phyloP scores from a whole-genome alignment of 1,140 invertebrate species.

The Arion vulgaris region DNA sequence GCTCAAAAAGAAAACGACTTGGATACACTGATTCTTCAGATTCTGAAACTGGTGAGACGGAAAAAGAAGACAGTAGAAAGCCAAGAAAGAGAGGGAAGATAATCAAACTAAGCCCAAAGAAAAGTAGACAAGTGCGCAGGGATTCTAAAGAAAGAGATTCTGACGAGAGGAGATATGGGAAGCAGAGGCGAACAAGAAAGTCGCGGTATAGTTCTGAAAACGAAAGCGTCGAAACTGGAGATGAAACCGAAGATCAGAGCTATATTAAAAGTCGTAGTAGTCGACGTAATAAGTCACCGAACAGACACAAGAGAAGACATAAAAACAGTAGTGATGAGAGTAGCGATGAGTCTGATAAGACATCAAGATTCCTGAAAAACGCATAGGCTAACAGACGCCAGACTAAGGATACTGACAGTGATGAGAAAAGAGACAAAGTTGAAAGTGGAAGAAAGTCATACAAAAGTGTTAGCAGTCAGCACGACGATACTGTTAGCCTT shows the following conservation, averaged over 20 bases:
- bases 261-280: not conserved
- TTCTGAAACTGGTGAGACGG: constrained; percentile 1
- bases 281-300: not conserved
- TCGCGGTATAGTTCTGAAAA: not conserved
- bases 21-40: constrained; percentile 14
- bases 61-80: not conserved
- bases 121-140: not conserved
- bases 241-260: not conserved
- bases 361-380: not conserved
- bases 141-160: not conserved
- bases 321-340: not conserved
- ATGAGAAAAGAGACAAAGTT: not conserved
- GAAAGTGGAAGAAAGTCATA: not conserved
- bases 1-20: constrained; percentile 16
- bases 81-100: not conserved
- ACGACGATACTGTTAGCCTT: not conserved
- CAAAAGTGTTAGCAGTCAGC: not conserved
- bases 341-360: not conserved
- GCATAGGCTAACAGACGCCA: not conserved
- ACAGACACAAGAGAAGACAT: not conserved
- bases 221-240: not conserved
- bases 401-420: not conserved
- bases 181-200: not conserved
- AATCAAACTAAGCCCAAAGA: not conserved
- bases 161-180: not conserved